Evolutionary conservation across 1,140 invertebrate species (phyloP), one percentile per base, ranked within the genome.

Genomic region (Rhagoletis zephyria): DNA sequence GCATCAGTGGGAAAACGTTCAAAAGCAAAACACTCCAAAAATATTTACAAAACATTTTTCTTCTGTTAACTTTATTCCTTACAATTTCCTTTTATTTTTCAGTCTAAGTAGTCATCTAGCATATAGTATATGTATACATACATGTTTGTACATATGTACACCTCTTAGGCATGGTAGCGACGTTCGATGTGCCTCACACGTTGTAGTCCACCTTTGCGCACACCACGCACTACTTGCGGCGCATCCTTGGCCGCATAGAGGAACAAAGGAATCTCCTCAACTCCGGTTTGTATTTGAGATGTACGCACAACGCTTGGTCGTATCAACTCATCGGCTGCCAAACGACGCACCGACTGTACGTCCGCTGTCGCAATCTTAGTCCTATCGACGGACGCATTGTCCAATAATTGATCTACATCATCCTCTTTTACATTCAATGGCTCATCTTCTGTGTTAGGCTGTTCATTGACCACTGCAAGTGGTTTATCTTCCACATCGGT

Each of bases 201-300:
- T 19, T 81, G 48, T 30, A 42, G 45, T 81, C 5, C 48, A 10
- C 85, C 60, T 30, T 63, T 85, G 30, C 85, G 56, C 2, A 16
- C 85, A 10, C 30, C 5, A 30, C 40, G 60, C 1, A 85, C 30
- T 16, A 42, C 0, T 85, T 85, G 85, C 40, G 63, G 85, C 56
- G 88, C 89, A 87, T 92, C 91, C 77, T 88, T 89, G 89, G 91
- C 90, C 7, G 91, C 91, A 87, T 92, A 92, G 87, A 92, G 88
- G 74, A 90, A 90, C 85, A 92, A 87, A 0, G 91, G 91, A 81
- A 92, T 91, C 88, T 92, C 91, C 89, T 92, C 91, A 4, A 92
- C 90, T 77, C 89, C 90, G 59, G 91, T 90, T 88, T 92, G 90
- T 1, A 81, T 30, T 60, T 90, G 91, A 67, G 88, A 45, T 89